Percentiles rank a stretch among this genome's conserved stretches.
Evolutionary conservation across 2,888 invertebrate species (phyloP).

Genomic region (Platerodrilus igneus): DNA sequence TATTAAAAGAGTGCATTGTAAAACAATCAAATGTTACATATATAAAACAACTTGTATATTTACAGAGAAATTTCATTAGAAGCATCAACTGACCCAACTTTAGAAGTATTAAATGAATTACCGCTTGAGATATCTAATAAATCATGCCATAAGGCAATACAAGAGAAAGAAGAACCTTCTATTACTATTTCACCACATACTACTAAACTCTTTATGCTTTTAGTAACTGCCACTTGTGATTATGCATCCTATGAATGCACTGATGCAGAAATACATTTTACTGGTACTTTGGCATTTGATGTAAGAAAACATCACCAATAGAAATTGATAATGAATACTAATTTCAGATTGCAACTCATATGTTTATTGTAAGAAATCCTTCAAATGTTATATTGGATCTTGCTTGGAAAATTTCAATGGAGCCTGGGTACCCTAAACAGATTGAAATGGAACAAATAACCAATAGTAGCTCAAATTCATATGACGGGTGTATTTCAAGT

Average conservation of each 20-base stretch:
- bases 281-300: conserved; percentile 56
- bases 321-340: too few species aligned
- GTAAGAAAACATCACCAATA: conserved; percentile 32
- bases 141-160: conserved; percentile 36
- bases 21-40: too few species aligned
- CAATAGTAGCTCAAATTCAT: too few species aligned
- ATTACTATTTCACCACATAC: conserved; percentile 35
- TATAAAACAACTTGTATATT: too few species aligned
- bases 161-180: conserved; percentile 40
- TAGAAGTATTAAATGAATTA: too few species aligned
- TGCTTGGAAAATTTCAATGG: conserved; percentile 30
- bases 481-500: too few species aligned
- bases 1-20: too few species aligned
- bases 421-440: conserved; percentile 24
- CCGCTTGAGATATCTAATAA: too few species aligned
- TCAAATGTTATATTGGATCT: conserved; percentile 35
- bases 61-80: too few species aligned
- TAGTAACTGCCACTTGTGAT: conserved; percentile 52
- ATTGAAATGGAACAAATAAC: too few species aligned
- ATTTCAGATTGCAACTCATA: conserved; percentile 32
- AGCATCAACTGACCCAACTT: too few species aligned
- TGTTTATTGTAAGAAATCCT: conserved; percentile 35
- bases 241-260: conserved; percentile 51
- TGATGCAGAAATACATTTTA: conserved; percentile 47
- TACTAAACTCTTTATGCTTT: conserved; percentile 45